phyloP scores from a whole-genome alignment of 2,113 vertebrate species.

The Pica pica region DNA sequence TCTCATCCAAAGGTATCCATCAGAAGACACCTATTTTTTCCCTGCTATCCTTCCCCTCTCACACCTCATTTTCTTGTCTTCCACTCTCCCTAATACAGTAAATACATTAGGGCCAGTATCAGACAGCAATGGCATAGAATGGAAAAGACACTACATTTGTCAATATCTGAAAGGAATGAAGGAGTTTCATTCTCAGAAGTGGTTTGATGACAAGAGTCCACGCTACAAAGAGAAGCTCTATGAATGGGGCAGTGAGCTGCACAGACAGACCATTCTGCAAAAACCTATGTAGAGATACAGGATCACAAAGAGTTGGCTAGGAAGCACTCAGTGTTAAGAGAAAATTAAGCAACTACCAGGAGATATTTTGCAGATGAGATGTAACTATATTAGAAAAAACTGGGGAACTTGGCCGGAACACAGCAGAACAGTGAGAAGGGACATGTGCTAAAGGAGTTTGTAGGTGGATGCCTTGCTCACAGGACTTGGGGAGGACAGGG shows the following conservation, averaged over 20 bases:
- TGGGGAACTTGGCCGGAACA: not conserved
- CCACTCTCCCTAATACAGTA: not conserved
- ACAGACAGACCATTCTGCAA: not conserved
- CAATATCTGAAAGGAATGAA: not conserved
- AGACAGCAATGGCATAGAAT: not conserved
- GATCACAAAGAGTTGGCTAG: not conserved
- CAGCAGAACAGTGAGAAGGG: not conserved
- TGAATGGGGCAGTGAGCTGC: not conserved
- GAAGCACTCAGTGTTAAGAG: not conserved
- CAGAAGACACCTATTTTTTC: not conserved
- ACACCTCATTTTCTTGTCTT: not conserved
- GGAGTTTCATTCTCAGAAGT: not conserved
- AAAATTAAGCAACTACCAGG: not conserved
- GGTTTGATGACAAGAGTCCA: not conserved
- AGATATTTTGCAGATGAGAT: not conserved
- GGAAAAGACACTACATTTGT: not conserved
- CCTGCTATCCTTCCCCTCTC: not conserved
- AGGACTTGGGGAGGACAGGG: not conserved
- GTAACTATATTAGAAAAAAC: not conserved
- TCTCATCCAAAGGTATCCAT: not conserved
- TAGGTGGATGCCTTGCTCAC: accelerated
- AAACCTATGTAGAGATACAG: not conserved
- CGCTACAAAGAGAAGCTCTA: not conserved
- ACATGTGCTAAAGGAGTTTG: not conserved
- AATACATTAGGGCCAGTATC: not conserved